Evolutionary conservation across 2,888 invertebrate genomes (phyloP).

Genomic region (Trissonchulus latispiculum): DNA sequence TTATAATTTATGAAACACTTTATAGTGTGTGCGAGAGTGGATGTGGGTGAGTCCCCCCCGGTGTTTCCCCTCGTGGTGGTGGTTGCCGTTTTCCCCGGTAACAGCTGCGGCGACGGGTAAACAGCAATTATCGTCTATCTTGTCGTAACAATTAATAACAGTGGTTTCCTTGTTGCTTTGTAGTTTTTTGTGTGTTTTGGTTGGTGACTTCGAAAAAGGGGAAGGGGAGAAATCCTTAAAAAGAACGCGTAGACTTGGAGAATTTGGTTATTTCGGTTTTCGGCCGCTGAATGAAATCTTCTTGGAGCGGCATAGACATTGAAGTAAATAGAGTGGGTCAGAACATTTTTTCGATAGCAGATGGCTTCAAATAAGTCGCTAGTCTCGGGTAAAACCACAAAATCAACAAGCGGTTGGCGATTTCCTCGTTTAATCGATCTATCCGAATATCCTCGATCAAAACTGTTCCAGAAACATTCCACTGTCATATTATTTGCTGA

Average conservation of each 20-base stretch:
- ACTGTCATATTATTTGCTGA: neutral
- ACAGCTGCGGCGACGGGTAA: neutral
- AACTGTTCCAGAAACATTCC: neutral
- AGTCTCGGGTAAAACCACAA: no score
- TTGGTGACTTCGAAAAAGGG: neutral
- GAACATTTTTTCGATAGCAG: no score
- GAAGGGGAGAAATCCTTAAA: neutral
- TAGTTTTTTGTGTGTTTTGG: neutral
- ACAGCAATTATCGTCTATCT: neutral
- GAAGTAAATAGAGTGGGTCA: no score
- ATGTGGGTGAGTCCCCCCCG: neutral
- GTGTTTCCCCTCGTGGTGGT: neutral
- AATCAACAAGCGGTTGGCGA: no score
- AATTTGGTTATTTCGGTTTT: neutral
- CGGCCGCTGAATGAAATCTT: no score
- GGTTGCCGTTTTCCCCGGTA: neutral
- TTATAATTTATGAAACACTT: neutral
- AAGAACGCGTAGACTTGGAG: neutral
- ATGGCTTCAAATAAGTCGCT: no score
- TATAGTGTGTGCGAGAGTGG: neutral
- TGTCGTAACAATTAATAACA: neutral
- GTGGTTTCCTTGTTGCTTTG: neutral
- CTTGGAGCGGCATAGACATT: no score
- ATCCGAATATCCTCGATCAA: neutral
- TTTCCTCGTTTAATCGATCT: neutral